phyloP scores from a whole-genome alignment of 2,797 vertebrate genomes.

The Cryptoblepharus egeriae region DNA sequence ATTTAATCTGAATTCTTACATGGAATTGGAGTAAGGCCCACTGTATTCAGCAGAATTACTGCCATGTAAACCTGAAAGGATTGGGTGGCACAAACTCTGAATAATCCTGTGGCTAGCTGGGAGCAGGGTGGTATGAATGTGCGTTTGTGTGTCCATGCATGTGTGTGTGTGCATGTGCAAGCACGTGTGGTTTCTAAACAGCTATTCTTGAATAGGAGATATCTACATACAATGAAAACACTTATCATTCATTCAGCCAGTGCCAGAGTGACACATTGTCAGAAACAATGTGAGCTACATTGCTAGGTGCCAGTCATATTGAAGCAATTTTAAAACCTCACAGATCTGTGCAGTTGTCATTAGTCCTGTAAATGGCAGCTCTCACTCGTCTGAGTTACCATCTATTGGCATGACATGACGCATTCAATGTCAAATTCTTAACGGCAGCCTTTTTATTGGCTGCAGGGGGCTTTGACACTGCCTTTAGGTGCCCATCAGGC shows the following conservation, averaged over 20 bases:
- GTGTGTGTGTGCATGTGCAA: too few relatives aligned
- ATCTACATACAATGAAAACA: slow-evolving; percentile 54
- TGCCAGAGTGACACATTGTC: slow-evolving; percentile 84
- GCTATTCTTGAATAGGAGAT: slow-evolving; percentile 30
- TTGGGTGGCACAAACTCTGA: background rate
- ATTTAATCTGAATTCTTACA: slow-evolving; percentile 14
- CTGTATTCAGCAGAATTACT: too few relatives aligned
- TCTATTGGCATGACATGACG: slow-evolving; percentile 82
- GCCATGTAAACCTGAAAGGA: too few relatives aligned
- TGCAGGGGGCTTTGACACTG: slow-evolving; percentile 74
- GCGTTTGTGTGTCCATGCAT: too few relatives aligned
- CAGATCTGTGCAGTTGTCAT: slow-evolving; percentile 79
- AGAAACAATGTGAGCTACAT: slow-evolving; percentile 82
- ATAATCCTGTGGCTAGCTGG: slow-evolving; percentile 35
- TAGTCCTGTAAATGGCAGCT: slow-evolving; percentile 88
- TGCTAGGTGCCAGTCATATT: slow-evolving; percentile 87
- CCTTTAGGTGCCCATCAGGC: slow-evolving; percentile 84
- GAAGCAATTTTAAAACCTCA: slow-evolving; percentile 74
- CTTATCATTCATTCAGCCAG: slow-evolving; percentile 79
- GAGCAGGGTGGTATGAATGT: too few relatives aligned
- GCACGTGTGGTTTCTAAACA: slow-evolving; percentile 37
- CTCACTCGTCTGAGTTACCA: slow-evolving; percentile 78
- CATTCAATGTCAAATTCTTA: slow-evolving; percentile 84
- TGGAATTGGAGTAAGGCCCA: too few relatives aligned
- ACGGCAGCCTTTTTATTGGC: slow-evolving; percentile 80